phyloP scores from a whole-genome alignment of 2,888 invertebrate species.

The Nesidiocoris tenuis region DNA sequence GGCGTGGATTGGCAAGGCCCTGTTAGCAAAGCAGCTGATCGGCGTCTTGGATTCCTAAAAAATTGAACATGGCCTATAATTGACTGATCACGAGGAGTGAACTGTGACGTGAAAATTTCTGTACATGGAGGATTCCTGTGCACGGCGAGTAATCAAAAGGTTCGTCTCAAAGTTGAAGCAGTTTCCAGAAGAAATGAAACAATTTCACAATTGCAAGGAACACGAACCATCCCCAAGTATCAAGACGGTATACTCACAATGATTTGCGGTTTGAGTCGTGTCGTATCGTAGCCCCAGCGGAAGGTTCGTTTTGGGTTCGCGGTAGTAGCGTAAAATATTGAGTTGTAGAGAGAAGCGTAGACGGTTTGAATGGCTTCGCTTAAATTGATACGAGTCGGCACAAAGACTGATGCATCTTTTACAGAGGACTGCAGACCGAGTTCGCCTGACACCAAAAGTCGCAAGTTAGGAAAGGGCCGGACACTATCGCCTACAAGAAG shows the following conservation, averaged over 20 bases:
- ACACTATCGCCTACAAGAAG: no score
- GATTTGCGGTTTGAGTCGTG: conserved; percentile 7
- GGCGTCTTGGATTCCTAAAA: not conserved
- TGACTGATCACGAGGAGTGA: no score
- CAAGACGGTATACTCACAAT: not conserved
- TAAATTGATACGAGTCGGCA: conserved; percentile 11
- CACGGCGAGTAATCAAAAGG: no score
- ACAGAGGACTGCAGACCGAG: not conserved
- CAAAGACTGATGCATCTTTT: not conserved
- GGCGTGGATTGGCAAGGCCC: not conserved
- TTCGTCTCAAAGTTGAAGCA: no score
- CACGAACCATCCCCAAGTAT: no score
- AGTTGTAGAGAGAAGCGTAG: conserved; percentile 5
- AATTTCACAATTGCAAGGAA: no score
- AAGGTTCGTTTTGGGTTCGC: not conserved
- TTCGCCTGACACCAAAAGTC: no score
- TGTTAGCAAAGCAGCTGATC: conserved; percentile 9
- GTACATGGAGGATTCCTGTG: no score
- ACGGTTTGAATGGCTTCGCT: not conserved
- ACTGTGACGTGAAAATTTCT: no score
- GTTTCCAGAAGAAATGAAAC: no score
- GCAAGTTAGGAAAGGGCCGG: no score
- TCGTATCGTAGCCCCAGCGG: conserved; percentile 21
- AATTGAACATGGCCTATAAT: no score
- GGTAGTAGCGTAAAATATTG: conserved; percentile 11